These are phyloP conservation scores for Eulithis prunata DNA, from an alignment of 2,888 invertebrate genomes.

Conservation along the genomic window DNA sequence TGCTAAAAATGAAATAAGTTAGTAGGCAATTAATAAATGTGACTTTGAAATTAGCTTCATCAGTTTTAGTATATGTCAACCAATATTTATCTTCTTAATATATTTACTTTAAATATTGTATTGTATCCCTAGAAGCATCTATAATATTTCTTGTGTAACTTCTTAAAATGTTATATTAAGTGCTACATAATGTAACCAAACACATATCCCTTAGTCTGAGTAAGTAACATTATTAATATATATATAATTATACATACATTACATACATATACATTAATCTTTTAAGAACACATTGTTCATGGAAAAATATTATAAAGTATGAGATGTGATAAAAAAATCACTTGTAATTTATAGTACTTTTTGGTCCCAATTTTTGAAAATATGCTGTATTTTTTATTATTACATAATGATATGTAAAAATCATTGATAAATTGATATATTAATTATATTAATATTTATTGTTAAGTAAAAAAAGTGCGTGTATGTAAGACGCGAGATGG, in stretches of 20 bases:
- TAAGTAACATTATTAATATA: conserved; percentile 56
- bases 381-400: conserved; percentile 6
- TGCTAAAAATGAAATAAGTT: conserved; percentile 18
- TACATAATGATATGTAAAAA: not conserved
- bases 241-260: conserved; percentile 35
- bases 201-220: conserved; percentile 81
- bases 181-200: conserved; percentile 75
- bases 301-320: conserved; percentile 43
- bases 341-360: conserved; percentile 1
- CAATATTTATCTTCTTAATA: not conserved
- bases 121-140: conserved; percentile 7
- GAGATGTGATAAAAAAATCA: conserved; percentile 42
- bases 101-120: conserved; percentile 7
- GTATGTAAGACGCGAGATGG: conserved; percentile 77
- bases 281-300: conserved; percentile 33
- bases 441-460: too few species aligned
- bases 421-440: conserved; percentile 17
- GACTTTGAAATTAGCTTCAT: conserved; percentile 64
- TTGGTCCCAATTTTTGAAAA: conserved; percentile 21
- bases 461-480: conserved; percentile 53
- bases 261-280: conserved; percentile 37
- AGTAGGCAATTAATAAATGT: conserved; percentile 74
- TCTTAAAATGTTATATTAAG: conserved; percentile 44
- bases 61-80: conserved; percentile 6
- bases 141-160: not conserved